phyloP scores from a whole-genome alignment of 2,113 vertebrate species.

The Burhinus bistriatus region DNA sequence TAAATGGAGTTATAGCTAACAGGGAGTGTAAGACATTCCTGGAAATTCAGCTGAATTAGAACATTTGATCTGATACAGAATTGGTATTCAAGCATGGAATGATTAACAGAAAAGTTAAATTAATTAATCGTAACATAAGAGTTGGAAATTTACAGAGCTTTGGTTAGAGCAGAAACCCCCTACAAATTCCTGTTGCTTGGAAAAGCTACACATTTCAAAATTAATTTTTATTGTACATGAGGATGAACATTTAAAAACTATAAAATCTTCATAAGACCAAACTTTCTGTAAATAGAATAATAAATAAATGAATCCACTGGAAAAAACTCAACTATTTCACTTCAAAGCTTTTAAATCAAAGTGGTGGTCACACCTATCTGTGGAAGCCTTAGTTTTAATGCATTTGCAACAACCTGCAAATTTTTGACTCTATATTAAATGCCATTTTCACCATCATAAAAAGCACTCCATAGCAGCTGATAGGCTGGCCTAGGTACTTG shows the following conservation, averaged over 20 bases:
- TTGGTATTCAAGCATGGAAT: neutral
- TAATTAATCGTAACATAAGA: neutral
- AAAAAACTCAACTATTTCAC: neutral
- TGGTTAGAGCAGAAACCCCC: neutral
- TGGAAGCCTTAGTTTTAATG: neutral
- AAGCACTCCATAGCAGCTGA: neutral
- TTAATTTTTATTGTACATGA: neutral
- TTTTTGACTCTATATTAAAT: neutral
- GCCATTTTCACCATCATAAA: rapidly evolving
- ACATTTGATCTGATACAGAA: neutral
- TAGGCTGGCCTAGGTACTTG: too few species aligned
- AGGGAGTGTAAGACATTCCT: neutral
- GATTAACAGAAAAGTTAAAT: neutral
- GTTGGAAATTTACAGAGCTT: neutral
- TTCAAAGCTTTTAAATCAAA: neutral
- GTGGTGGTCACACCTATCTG: neutral
- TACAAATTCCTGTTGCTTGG: neutral
- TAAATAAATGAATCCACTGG: neutral
- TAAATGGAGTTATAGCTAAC: neutral
- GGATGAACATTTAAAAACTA: neutral
- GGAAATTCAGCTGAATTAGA: neutral
- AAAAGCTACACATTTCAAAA: neutral
- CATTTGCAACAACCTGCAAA: neutral
- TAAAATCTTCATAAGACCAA: neutral
- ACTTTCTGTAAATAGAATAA: neutral